phyloP scores from a whole-genome alignment of 1,140 invertebrate species.

The Lethrus apterus region DNA sequence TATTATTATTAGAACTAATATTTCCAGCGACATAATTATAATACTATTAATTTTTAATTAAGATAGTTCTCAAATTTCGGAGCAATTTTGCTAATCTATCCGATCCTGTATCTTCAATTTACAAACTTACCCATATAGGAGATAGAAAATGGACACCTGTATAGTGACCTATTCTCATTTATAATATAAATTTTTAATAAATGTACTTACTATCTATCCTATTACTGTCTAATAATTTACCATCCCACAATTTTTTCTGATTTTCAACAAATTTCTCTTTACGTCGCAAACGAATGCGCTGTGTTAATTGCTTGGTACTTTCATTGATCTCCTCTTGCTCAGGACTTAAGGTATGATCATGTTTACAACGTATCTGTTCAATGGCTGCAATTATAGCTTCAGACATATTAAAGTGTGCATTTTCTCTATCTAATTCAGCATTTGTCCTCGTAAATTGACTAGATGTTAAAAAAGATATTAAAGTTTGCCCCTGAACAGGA shows the following conservation, averaged over 20 bases:
- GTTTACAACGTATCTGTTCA: slow-evolving; percentile 56
- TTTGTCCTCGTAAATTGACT: slow-evolving; percentile 62
- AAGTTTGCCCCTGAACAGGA: slow-evolving; percentile 64
- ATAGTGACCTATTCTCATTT: too few relatives aligned
- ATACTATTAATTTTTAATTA: too few relatives aligned
- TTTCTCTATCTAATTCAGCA: slow-evolving; percentile 76
- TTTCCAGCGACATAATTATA: too few relatives aligned
- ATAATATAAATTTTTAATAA: too few relatives aligned
- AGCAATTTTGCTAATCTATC: too few relatives aligned
- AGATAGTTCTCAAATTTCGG: too few relatives aligned
- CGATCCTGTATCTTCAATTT: too few relatives aligned
- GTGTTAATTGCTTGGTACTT: slow-evolving; percentile 59
- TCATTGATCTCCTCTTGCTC: slow-evolving; percentile 60
- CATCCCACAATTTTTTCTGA: slow-evolving; percentile 34
- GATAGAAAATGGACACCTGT: too few relatives aligned
- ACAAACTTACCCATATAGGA: too few relatives aligned
- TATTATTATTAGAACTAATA: too few relatives aligned
- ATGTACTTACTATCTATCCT: slow-evolving; percentile 54
- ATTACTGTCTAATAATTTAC: slow-evolving; percentile 41
- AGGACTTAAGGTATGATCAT: slow-evolving; percentile 37
- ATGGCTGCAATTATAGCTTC: slow-evolving; percentile 80
- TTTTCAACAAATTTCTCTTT: slow-evolving; percentile 47
- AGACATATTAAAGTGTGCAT: slow-evolving; percentile 79
- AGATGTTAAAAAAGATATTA: slow-evolving; percentile 66
- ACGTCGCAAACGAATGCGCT: slow-evolving; percentile 53